These are phyloP conservation scores for Zonotrichia leucophrys DNA, from an alignment of 2,113 vertebrate genomes.

Conservation along the genomic window DNA sequence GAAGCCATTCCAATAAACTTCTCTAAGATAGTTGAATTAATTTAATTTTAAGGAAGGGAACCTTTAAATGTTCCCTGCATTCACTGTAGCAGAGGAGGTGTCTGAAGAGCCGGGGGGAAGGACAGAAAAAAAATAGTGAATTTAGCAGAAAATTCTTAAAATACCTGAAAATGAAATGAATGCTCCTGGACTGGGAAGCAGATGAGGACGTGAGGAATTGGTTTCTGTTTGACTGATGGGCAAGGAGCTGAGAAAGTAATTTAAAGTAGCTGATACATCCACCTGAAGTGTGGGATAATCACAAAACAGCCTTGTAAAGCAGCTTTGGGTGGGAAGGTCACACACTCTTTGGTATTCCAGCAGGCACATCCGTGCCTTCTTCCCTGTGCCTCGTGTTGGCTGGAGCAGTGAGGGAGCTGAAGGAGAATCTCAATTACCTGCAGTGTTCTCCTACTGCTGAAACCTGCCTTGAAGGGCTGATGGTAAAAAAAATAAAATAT, in stretches of 20 bases:
- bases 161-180: not conserved
- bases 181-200: not conserved
- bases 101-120: not conserved
- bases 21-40: not conserved
- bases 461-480: not conserved
- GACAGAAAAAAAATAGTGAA: too few relatives aligned
- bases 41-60: not conserved
- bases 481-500: not conserved
- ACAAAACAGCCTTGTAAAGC: not conserved
- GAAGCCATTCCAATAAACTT: not conserved
- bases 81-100: not conserved
- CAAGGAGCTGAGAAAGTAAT: not conserved
- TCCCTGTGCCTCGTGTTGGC: not conserved
- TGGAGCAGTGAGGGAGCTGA: not conserved
- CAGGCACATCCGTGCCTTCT: not conserved
- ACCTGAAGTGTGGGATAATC: not conserved
- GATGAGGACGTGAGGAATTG: not conserved
- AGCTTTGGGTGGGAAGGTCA: not conserved
- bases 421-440: conserved; percentile 32
- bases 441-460: not conserved
- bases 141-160: not conserved
- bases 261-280: not conserved
- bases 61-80: not conserved
- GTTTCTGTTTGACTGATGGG: not conserved
- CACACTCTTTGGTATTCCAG: not conserved